These are phyloP conservation scores for Andrena bicolor DNA, from an alignment of 2,888 invertebrate genomes.

Conservation along the genomic window DNA sequence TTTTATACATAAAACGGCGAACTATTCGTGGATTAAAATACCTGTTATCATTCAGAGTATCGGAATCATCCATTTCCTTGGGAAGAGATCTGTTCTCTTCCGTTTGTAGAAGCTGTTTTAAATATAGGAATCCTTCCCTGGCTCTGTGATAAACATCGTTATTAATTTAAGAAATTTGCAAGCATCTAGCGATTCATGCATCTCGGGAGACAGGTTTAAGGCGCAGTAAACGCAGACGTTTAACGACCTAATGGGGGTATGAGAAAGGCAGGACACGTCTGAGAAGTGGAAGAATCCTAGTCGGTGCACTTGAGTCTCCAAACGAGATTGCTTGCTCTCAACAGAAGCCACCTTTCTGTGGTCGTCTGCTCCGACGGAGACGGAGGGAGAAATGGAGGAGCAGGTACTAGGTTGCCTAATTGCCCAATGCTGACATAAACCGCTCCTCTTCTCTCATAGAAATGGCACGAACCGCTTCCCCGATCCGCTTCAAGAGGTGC, in stretches of 20 bases:
- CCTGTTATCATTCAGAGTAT: too few species aligned
- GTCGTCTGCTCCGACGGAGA: conserved; percentile 44
- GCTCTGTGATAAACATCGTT: too few species aligned
- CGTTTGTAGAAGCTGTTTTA: too few species aligned
- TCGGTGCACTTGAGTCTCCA: conserved; percentile 33
- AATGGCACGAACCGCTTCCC: conserved; percentile 44
- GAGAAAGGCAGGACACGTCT: conserved; percentile 1
- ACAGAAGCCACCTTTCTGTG: conserved; percentile 57
- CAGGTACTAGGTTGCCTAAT: conserved; percentile 45
- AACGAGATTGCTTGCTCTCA: conserved; percentile 56
- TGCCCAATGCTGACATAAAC: conserved; percentile 59
- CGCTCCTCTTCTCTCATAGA: conserved; percentile 28
- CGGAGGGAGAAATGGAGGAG: conserved; percentile 38
- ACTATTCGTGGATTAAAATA: too few species aligned
- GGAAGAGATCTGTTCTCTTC: too few species aligned
- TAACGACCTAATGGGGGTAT: not conserved
- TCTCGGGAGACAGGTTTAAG: not conserved
- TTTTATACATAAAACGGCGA: too few species aligned
- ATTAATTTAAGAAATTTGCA: not conserved
- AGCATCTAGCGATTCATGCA: not conserved
- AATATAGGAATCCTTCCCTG: too few species aligned
- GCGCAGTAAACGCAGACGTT: conserved; percentile 7
- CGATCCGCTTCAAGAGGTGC: conserved; percentile 29
- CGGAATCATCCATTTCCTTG: too few species aligned
- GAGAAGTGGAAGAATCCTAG: conserved; percentile 30